A percentile compares a stretch with the other conserved stretches of the same genome.
Conservation (phyloP, 1,140 invertebrate species). For the Centruroides sculpturatus region DNA sequence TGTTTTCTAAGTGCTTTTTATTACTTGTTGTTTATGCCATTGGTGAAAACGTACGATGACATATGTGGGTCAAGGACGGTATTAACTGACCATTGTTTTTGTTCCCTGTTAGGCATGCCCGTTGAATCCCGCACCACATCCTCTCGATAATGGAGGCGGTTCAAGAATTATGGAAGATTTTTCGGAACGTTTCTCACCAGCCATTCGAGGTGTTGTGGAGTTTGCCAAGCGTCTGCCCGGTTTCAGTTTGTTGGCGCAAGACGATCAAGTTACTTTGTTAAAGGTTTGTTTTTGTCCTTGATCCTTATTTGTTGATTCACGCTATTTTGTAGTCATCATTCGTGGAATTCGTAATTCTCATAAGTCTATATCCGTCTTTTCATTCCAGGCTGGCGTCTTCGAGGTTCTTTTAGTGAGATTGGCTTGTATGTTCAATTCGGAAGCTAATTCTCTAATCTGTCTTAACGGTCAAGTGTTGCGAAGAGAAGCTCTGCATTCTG, state of each 20-base stretch:
- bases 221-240: slow-evolving; percentile 95
- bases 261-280: slow-evolving; percentile 90
- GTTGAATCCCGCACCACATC: slow-evolving; percentile 67
- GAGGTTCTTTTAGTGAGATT: slow-evolving; percentile 82
- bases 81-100: slow-evolving; percentile 21
- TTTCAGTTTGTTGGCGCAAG: slow-evolving; percentile 82
- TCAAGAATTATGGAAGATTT: slow-evolving; percentile 60
- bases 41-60: no score
- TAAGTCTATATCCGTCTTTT: background rate
- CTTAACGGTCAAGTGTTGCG: slow-evolving; percentile 81
- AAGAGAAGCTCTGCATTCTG: slow-evolving; percentile 69
- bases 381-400: slow-evolving; percentile 55
- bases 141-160: slow-evolving; percentile 42
- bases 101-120: slow-evolving; percentile 74
- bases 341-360: no score
- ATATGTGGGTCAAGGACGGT: no score
- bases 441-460: slow-evolving; percentile 77
- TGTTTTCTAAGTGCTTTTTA: no score
- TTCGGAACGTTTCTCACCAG: slow-evolving; percentile 83
- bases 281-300: slow-evolving; percentile 44
- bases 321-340: no score
- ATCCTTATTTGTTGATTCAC: background rate
- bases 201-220: slow-evolving; percentile 90
- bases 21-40: no score
- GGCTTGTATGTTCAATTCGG: slow-evolving; percentile 76